phyloP scores from a whole-genome alignment of 2,888 invertebrate species.

The Nemapogon koenigi region DNA sequence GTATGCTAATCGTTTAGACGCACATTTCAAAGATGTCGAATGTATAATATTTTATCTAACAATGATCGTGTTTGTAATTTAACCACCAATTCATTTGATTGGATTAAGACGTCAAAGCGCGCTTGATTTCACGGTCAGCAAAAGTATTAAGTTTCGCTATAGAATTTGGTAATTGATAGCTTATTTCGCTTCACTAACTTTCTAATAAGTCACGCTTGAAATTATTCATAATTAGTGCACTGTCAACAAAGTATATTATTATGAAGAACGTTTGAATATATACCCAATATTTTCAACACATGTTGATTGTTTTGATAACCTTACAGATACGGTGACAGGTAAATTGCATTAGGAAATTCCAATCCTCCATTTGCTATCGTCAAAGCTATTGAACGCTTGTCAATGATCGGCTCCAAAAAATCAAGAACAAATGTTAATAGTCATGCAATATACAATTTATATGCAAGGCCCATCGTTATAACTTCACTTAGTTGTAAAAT shows the following conservation, averaged over 20 bases:
- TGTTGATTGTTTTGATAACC: constrained; percentile 19
- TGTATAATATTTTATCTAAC: constrained; percentile 33
- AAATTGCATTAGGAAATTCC: constrained; percentile 28
- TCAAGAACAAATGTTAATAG: constrained; percentile 29
- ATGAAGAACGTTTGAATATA: background rate
- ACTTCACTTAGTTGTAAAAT: constrained; percentile 43
- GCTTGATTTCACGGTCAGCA: constrained; percentile 43
- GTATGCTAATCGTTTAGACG: constrained; percentile 39
- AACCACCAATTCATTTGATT: constrained; percentile 52
- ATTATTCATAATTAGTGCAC: background rate
- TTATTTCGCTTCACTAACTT: background rate
- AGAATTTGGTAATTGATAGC: constrained; percentile 4
- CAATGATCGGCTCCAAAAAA: constrained; percentile 17
- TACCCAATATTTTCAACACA: background rate
- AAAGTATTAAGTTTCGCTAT: constrained; percentile 22
- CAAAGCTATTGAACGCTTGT: constrained; percentile 19
- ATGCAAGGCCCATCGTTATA: constrained; percentile 44
- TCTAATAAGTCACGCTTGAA: background rate
- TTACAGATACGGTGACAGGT: constrained; percentile 17
- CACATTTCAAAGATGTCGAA: constrained; percentile 25
- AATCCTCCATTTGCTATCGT: constrained; percentile 24
- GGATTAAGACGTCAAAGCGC: constrained; percentile 59
- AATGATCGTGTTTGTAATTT: constrained; percentile 35
- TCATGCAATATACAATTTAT: constrained; percentile 50
- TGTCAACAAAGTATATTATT: background rate